These are phyloP conservation scores for Penaeus japonicus DNA, from an alignment of 1,140 invertebrate genomes.

Conservation along the genomic window DNA sequence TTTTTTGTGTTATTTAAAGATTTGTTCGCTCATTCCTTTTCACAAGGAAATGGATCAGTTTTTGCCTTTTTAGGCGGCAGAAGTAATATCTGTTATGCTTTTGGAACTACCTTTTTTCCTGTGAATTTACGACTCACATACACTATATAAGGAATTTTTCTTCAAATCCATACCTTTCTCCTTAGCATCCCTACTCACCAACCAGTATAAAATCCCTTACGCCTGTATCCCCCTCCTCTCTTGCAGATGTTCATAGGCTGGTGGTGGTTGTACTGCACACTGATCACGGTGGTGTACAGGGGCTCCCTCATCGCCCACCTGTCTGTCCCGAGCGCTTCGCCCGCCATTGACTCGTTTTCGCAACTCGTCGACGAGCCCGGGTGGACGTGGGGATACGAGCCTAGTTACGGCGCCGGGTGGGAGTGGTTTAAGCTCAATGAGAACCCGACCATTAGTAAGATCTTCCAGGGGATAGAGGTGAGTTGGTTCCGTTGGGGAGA, in stretches of 20 bases:
- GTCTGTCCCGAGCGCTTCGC: slow-evolving; percentile 28
- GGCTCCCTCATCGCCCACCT: slow-evolving; percentile 51
- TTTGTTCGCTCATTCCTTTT: too few species aligned
- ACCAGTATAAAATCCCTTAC: background rate
- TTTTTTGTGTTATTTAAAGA: too few species aligned
- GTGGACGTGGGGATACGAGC: slow-evolving; percentile 48
- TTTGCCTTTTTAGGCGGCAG: too few species aligned
- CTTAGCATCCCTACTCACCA: background rate
- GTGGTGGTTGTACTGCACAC: slow-evolving; percentile 54
- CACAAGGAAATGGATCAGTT: too few species aligned
- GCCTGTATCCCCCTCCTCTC: background rate
- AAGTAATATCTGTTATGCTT: too few species aligned
- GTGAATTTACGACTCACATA: too few species aligned
- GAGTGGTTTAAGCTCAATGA: slow-evolving; percentile 32
- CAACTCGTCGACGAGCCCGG: slow-evolving; percentile 3
- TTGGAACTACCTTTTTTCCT: too few species aligned
- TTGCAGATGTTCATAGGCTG: slow-evolving; percentile 45
- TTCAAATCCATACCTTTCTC: background rate
- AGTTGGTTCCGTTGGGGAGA: background rate
- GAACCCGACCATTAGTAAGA: slow-evolving; percentile 28
- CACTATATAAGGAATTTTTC: background rate
- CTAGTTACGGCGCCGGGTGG: slow-evolving; percentile 50
- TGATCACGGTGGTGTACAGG: slow-evolving; percentile 45
- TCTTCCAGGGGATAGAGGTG: slow-evolving; percentile 36
- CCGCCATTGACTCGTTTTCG: slow-evolving; percentile 44